Evolutionary conservation across 53 echinoderm and acorn worm species (phyloP), one percentile per base, ranked within the genome.

Genomic region (Henricia sp.): DNA sequence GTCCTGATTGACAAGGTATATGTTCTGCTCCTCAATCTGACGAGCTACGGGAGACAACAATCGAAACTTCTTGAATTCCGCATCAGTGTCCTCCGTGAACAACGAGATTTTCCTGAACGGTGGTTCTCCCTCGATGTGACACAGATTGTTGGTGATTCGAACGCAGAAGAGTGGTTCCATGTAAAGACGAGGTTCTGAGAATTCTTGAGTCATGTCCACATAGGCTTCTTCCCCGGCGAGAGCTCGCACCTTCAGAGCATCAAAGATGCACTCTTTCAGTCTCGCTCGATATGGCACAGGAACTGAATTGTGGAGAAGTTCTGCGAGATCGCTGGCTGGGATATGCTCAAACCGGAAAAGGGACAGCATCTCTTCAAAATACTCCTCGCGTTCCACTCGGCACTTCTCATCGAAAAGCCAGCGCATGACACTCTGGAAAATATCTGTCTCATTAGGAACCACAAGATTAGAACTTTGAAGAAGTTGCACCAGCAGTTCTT

Each of bases 261-360:
- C 25, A 3, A 76, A 57, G n/a, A 76, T 25, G 1, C 16, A 25
- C 76, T 76, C 76, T 59, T 76, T 76, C 58, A 76, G 57, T 38
- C n/a, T 58, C 35, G 58, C 26, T 29, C 41, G 29, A 28, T 27
- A 28, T n/a, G 67, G 0, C 2, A 39, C 27, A 46, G 70, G 48
- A 1, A 4, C n/a, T n/a, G n/a, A 37, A 0, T 1, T 25, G 9
- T 53, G 24, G 12, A 74, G 52, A 23, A 73, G 33, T 13, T 33
- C 23, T 20, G 53, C 74, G 6, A 74, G 37, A 16, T 37, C 74
- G 37, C 36, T 42, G 0, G 74, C 74, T 10, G 74, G 74, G 56
- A 74, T 74, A 55, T 74, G 74, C 55, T 74, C 74, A 55, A 24
- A 74, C 9, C 74, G 74, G 39, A 74, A 37, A 35, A 55, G 37